Evolutionary conservation across 2,113 vertebrate genomes (phyloP).

Genomic region (Piliocolobus tephrosceles): DNA sequence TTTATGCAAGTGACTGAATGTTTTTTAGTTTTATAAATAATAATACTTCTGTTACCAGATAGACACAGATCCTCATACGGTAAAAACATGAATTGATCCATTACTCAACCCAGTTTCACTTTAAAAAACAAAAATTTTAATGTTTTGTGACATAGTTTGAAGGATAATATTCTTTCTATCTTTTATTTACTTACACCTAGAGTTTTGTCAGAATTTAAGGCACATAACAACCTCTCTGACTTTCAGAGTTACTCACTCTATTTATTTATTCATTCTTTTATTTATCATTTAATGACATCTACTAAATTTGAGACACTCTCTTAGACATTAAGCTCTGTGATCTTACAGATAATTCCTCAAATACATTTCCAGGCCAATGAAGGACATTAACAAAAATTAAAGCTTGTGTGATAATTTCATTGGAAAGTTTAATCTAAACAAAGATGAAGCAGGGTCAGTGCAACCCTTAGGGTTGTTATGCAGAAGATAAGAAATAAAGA

Average conservation of each 20-base stretch:
- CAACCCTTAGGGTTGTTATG: background rate
- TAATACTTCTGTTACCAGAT: background rate
- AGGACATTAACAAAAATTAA: background rate
- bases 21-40: background rate
- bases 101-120: background rate
- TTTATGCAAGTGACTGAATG: background rate
- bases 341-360: background rate
- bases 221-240: background rate
- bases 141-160: background rate
- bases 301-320: background rate
- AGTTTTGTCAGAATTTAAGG: background rate
- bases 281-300: background rate
- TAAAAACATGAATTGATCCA: background rate
- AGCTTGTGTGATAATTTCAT: background rate
- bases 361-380: background rate
- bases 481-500: background rate
- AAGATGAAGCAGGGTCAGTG: background rate
- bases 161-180: background rate
- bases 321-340: background rate
- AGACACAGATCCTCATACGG: background rate
- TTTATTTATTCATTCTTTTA: background rate
- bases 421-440: background rate
- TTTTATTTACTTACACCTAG: background rate
- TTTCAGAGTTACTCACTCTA: background rate
- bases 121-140: background rate